Conservation (phyloP, 2,113 vertebrate genomes). For the Hippocampus guttulatus region DNA sequence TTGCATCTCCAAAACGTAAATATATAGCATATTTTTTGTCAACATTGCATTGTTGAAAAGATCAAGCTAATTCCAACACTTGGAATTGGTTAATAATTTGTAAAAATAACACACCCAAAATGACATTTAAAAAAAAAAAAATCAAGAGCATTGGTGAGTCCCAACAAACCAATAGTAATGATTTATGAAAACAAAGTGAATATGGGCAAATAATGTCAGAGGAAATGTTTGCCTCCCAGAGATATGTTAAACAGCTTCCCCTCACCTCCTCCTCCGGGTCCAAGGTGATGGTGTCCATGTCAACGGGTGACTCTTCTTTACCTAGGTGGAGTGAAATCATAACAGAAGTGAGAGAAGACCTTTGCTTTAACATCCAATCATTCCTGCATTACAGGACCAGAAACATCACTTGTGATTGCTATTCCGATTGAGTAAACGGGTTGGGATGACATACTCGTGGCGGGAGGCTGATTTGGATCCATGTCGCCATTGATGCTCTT, state of each 20-base stretch:
- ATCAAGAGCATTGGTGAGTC: too few relatives aligned
- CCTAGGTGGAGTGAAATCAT: conserved; percentile 35
- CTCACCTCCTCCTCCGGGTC: conserved; percentile 91
- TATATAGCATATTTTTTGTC: too few relatives aligned
- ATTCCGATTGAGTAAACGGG: neutral
- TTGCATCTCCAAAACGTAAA: too few relatives aligned
- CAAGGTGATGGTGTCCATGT: conserved; percentile 92
- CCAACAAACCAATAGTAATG: too few relatives aligned
- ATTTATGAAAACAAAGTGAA: neutral
- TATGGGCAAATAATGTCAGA: neutral
- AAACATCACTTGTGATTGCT: neutral
- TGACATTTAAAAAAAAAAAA: too few relatives aligned
- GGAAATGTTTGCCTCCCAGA: neutral
- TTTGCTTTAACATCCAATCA: neutral
- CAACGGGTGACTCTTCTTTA: conserved; percentile 88
- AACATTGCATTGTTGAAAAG: too few relatives aligned
- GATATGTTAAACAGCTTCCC: neutral
- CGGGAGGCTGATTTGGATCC: conserved; percentile 72
- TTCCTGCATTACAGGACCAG: neutral
- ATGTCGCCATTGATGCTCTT: conserved; percentile 75
- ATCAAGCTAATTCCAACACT: too few relatives aligned
- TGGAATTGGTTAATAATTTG: too few relatives aligned
- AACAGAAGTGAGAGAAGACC: neutral
- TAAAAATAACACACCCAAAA: too few relatives aligned
- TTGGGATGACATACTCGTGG: conserved; percentile 44